phyloP scores from a whole-genome alignment of 1,140 invertebrate species.

The Philopotamus ludificatus region DNA sequence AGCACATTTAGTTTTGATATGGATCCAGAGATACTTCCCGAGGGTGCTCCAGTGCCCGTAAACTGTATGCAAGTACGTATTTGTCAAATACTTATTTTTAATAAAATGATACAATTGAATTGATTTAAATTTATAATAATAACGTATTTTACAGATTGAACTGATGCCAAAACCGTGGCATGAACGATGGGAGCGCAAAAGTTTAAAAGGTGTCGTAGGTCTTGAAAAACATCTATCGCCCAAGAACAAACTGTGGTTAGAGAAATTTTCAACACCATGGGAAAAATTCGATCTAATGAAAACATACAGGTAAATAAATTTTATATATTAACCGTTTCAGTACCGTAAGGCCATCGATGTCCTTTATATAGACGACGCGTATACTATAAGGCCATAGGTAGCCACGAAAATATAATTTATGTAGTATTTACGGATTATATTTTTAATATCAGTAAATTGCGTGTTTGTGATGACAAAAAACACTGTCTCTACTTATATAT shows the following conservation, averaged over 20 bases:
- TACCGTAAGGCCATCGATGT: no score
- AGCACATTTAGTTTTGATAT: slow-evolving; percentile 93
- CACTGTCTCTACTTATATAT: no score
- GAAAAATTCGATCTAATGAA: slow-evolving; percentile 94
- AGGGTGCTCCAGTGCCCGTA: slow-evolving; percentile 77
- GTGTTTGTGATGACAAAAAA: no score
- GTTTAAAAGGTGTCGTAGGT: slow-evolving; percentile 76
- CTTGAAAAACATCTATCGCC: slow-evolving; percentile 61
- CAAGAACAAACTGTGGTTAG: slow-evolving; percentile 60
- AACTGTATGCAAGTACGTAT: slow-evolving; percentile 78
- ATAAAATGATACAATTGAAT: background rate
- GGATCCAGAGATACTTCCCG: slow-evolving; percentile 76
- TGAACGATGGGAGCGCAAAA: slow-evolving; percentile 78
- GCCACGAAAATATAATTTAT: no score
- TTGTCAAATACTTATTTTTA: background rate
- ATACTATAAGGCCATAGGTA: no score
- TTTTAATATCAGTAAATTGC: no score
- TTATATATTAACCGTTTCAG: no score
- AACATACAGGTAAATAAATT: slow-evolving; percentile 86
- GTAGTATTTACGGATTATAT: no score
- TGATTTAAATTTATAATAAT: background rate
- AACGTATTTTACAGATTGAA: slow-evolving; percentile 59
- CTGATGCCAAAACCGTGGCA: slow-evolving; percentile 86
- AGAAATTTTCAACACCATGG: slow-evolving; percentile 69
- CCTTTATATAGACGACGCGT: no score